These are phyloP conservation scores for Gyps fulvus DNA, from an alignment of 2,113 vertebrate species.

Conservation along the genomic window DNA sequence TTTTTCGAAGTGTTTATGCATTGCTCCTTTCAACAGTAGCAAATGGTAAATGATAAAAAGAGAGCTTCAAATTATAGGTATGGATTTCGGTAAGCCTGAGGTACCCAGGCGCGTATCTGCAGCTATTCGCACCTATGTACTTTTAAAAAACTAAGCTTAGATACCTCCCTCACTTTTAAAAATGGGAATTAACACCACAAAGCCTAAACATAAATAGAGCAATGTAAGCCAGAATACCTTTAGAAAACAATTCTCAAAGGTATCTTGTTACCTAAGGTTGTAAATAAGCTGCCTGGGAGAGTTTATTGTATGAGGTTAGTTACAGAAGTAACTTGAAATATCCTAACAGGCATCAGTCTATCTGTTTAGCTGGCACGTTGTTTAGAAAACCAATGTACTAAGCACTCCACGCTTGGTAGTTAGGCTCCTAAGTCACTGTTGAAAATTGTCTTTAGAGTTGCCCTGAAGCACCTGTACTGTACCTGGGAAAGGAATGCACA, in stretches of 20 bases:
- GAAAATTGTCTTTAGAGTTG: neutral
- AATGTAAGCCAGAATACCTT: neutral
- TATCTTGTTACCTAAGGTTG: neutral
- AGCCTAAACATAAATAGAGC: neutral
- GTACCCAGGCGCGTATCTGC: accelerated
- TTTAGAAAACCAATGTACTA: neutral
- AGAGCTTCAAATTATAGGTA: neutral
- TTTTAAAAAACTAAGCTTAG: neutral
- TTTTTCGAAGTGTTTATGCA: neutral
- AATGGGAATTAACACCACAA: neutral
- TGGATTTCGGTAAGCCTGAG: neutral
- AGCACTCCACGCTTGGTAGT: neutral
- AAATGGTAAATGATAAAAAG: neutral
- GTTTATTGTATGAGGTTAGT: neutral
- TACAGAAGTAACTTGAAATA: neutral
- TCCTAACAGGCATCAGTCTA: neutral
- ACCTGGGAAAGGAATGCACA: neutral
- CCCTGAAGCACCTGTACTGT: neutral
- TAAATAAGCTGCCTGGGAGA: neutral
- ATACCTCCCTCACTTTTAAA: neutral
- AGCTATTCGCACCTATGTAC: neutral
- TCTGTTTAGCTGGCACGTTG: neutral
- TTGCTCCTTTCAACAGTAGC: neutral
- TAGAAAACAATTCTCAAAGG: neutral
- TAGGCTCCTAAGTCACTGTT: neutral